phyloP scores from a whole-genome alignment of 1,140 invertebrate genomes.

The Magallana ariakensis region DNA sequence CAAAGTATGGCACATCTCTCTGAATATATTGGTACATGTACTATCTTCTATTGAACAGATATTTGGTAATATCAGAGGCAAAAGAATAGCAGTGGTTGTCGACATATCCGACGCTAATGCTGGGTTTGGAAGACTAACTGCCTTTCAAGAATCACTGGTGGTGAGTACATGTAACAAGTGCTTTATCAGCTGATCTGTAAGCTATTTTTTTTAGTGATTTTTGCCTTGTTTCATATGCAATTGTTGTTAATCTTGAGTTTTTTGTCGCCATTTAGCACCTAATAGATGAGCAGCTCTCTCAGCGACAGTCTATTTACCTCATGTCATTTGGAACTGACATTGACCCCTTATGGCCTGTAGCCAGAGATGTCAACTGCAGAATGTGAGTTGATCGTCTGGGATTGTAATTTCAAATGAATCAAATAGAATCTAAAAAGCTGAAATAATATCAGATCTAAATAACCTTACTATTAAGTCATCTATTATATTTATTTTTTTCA shows the following conservation, averaged over 20 bases:
- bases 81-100: constrained; percentile 74
- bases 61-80: constrained; percentile 78
- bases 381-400: constrained; percentile 64
- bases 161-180: constrained; percentile 64
- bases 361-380: constrained; percentile 75
- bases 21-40: too few species aligned
- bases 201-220: not conserved
- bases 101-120: constrained; percentile 78
- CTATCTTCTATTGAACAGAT: constrained; percentile 60
- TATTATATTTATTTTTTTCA: not conserved
- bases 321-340: constrained; percentile 76
- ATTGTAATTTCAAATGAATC: not conserved
- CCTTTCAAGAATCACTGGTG: constrained; percentile 76
- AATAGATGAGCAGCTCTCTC: constrained; percentile 78
- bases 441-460: not conserved
- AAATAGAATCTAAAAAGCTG: not conserved
- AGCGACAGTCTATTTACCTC: constrained; percentile 75
- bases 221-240: too few species aligned
- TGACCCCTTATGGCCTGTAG: constrained; percentile 75
- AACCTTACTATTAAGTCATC: not conserved
- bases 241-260: too few species aligned
- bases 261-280: constrained; percentile 75
- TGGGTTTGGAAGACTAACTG: constrained; percentile 76
- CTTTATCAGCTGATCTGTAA: not conserved
- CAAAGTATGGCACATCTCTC: too few species aligned